Conservation (phyloP, 2,888 invertebrate genomes). For the Nemurella pictetii region DNA sequence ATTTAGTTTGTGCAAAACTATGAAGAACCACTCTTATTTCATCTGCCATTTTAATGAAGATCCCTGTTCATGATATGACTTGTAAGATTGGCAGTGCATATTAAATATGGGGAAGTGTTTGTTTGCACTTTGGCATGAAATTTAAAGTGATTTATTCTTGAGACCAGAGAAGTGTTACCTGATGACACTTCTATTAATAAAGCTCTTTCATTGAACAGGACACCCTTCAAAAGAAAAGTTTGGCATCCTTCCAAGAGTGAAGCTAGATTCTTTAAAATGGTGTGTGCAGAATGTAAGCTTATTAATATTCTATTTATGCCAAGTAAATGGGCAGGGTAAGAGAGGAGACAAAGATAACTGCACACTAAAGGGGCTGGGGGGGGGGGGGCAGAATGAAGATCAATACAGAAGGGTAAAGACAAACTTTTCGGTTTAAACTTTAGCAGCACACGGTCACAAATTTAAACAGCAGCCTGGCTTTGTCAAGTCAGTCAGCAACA, state of each 20-base stretch:
- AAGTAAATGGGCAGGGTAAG: background rate
- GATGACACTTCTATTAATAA: background rate
- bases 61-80: too few species aligned
- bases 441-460: background rate
- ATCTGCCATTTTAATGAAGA: too few species aligned
- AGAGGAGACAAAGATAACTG: background rate
- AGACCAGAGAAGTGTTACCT: background rate
- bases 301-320: conserved; percentile 8
- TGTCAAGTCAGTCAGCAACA: background rate
- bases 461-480: background rate
- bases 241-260: background rate
- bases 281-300: background rate
- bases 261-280: background rate
- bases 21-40: too few species aligned
- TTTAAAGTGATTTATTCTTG: background rate
- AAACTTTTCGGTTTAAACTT: background rate
- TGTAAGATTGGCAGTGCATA: background rate
- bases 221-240: background rate
- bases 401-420: background rate
- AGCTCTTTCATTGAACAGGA: background rate
- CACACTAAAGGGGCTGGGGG: background rate
- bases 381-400: background rate
- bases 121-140: background rate
- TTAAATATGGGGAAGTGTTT: background rate
- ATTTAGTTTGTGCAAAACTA: too few species aligned